Percentiles rank a stretch among this genome's conserved stretches.
These are phyloP conservation scores for Eidolon dupreanum DNA, from an alignment of 2,797 vertebrate species.

Conservation along the genomic window DNA sequence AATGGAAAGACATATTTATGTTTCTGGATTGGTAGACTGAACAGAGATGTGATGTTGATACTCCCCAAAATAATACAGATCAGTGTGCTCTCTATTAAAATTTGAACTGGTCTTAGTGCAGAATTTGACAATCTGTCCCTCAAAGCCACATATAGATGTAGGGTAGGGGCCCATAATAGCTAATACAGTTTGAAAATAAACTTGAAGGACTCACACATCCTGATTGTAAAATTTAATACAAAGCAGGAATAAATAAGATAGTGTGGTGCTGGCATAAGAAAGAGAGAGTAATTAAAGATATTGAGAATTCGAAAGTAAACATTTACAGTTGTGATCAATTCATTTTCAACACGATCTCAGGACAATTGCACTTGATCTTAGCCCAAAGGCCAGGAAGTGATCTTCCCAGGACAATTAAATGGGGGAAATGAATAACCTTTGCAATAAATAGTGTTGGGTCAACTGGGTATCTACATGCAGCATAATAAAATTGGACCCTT, in stretches of 20 bases:
- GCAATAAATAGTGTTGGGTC: background rate
- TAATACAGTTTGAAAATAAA: background rate
- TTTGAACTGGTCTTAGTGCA: background rate
- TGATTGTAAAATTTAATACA: background rate
- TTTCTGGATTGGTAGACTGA: background rate
- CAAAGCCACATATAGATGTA: background rate
- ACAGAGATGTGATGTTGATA: background rate
- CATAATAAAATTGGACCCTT: background rate
- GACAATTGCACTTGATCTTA: too few relatives aligned
- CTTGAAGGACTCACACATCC: background rate
- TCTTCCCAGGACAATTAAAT: background rate
- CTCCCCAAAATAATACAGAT: background rate
- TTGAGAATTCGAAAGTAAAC: too few relatives aligned
- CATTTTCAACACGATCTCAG: background rate
- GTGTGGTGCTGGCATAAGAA: background rate
- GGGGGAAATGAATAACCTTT: background rate
- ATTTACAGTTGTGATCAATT: background rate
- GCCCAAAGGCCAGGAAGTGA: too few relatives aligned
- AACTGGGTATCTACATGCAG: background rate
- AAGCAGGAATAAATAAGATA: background rate
- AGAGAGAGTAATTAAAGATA: background rate
- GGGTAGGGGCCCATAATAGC: background rate
- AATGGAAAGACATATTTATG: background rate
- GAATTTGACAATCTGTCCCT: background rate
- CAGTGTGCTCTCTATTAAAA: background rate